A percentile compares a stretch with the other conserved stretches of the same genome.
phyloP scores from a whole-genome alignment of 2,888 invertebrate genomes.

The Eristalis tenax region DNA sequence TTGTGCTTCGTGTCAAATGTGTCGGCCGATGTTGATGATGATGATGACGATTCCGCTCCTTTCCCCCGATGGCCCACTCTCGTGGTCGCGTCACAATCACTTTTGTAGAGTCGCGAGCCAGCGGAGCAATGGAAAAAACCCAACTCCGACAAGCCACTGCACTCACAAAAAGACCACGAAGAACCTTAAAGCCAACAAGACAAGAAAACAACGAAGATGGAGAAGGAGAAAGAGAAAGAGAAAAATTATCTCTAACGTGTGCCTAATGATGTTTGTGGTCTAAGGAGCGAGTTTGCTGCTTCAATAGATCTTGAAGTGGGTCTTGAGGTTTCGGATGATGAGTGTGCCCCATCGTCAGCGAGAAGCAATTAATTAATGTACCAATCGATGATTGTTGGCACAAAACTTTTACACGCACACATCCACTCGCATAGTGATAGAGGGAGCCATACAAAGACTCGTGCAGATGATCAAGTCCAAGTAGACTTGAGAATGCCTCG shows the following conservation, averaged over 20 bases:
- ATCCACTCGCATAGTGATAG: neutral
- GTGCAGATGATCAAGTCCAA: neutral
- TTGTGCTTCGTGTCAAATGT: constrained; percentile 38
- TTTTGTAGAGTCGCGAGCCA: neutral
- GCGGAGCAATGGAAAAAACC: constrained; percentile 54
- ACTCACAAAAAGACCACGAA: neutral
- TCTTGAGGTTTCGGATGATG: constrained; percentile 39
- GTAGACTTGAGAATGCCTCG: neutral
- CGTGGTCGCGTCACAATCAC: constrained; percentile 2
- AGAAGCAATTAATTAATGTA: constrained; percentile 49
- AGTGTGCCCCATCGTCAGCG: constrained; percentile 31
- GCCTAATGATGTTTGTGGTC: constrained; percentile 57
- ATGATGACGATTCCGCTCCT: constrained; percentile 9
- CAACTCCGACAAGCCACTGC: constrained; percentile 7
- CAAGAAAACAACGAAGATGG: neutral
- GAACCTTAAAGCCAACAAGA: neutral
- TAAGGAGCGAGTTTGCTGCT: constrained; percentile 33
- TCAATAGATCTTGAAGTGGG: constrained; percentile 47
- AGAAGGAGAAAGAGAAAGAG: neutral
- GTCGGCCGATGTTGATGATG: constrained; percentile 30
- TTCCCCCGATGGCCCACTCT: neutral
- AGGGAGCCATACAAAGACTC: neutral
- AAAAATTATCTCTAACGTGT: constrained; percentile 42
- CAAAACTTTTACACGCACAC: constrained; percentile 10
- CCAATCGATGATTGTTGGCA: constrained; percentile 20